Evolutionary conservation across 2,888 invertebrate species (phyloP).

Genomic region (Philereme transversata): DNA sequence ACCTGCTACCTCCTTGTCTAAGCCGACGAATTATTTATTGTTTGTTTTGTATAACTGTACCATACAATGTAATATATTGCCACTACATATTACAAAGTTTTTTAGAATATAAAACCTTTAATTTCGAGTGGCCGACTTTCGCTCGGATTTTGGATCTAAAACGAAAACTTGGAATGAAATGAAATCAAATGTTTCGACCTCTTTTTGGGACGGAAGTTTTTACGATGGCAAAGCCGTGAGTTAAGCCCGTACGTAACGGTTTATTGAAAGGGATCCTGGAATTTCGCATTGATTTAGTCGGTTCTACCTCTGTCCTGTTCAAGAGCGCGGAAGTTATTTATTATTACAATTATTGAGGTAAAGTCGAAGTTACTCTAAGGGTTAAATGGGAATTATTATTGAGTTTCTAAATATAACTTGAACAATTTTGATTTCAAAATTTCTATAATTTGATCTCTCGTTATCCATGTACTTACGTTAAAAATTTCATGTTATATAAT

Average conservation of each 20-base stretch:
- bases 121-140: not conserved
- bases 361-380: not conserved
- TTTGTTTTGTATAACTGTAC: too few relatives aligned
- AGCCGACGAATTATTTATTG: too few relatives aligned
- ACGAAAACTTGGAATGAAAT: conserved; percentile 23
- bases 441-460: too few relatives aligned
- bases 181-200: conserved; percentile 24
- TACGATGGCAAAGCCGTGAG: conserved; percentile 18
- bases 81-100: too few relatives aligned
- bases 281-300: conserved; percentile 23
- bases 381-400: not conserved
- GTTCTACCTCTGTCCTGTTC: conserved; percentile 13
- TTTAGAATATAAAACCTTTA: not conserved
- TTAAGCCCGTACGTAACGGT: conserved; percentile 18
- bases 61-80: too few relatives aligned
- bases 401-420: too few relatives aligned
- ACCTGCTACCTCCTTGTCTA: too few relatives aligned
- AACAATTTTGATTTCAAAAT: too few relatives aligned
- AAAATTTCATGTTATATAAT: too few relatives aligned
- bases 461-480: too few relatives aligned
- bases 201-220: conserved; percentile 24
- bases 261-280: conserved; percentile 25
- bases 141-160: conserved; percentile 3
- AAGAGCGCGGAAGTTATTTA: conserved; percentile 16
- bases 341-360: conserved; percentile 2